phyloP scores from a whole-genome alignment of 1,140 invertebrate genomes.

The Trachymyrmex septentrionalis region DNA sequence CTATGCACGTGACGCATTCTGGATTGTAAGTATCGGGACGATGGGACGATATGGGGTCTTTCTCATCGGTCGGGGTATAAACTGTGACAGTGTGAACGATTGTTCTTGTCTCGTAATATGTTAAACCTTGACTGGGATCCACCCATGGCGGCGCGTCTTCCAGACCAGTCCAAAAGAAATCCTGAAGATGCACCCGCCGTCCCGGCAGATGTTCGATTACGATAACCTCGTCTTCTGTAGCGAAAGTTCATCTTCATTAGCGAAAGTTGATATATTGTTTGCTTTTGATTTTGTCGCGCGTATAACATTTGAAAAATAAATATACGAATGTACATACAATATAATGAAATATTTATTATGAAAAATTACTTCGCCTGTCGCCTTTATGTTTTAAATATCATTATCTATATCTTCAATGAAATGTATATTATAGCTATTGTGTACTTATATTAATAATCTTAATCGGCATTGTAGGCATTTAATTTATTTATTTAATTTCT shows the following conservation, averaged over 20 bases:
- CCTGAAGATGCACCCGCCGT: constrained; percentile 90
- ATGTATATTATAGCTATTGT: background rate
- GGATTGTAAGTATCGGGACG: constrained; percentile 67
- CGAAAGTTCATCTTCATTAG: too few relatives aligned
- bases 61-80: constrained; percentile 76
- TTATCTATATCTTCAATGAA: background rate
- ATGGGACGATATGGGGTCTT: constrained; percentile 22
- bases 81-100: constrained; percentile 83
- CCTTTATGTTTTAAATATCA: too few relatives aligned
- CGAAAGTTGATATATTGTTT: background rate
- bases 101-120: constrained; percentile 82
- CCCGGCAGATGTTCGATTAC: constrained; percentile 86
- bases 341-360: background rate
- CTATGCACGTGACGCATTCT: constrained; percentile 81
- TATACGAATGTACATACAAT: background rate
- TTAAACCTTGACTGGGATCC: constrained; percentile 82
- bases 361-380: background rate
- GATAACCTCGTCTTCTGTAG: constrained; percentile 84
- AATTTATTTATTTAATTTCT: too few relatives aligned
- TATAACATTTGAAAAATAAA: background rate
- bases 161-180: constrained; percentile 95
- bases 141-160: constrained; percentile 90
- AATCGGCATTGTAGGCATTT: too few relatives aligned
- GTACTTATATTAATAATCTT: background rate
- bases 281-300: background rate